Evolutionary conservation across 2,888 invertebrate species (phyloP).

Genomic region (Drosophila meridionalis): DNA sequence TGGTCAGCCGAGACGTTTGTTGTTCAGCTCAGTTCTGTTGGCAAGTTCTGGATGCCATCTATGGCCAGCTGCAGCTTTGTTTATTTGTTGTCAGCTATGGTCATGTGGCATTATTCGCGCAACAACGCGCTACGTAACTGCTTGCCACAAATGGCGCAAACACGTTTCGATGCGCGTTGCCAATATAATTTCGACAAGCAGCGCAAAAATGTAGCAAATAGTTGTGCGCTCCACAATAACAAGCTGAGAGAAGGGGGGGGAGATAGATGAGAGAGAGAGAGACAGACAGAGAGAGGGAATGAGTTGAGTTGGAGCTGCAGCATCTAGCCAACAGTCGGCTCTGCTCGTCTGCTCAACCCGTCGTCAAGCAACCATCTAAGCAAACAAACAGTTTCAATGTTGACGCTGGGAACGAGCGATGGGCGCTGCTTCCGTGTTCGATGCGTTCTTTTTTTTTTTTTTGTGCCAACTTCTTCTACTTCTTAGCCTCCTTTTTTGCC

Average conservation of each 20-base stretch:
- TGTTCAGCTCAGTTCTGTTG: not conserved
- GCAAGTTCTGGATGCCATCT: slow-evolving; percentile 24
- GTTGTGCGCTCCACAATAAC: slow-evolving; percentile 37
- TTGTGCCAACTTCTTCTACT: not conserved
- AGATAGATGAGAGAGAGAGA: not conserved
- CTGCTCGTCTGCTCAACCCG: slow-evolving; percentile 14
- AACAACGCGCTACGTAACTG: slow-evolving; percentile 43
- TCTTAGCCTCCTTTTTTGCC: slow-evolving; percentile 12
- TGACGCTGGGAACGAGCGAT: slow-evolving; percentile 34
- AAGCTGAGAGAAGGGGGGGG: not conserved
- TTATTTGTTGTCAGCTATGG: slow-evolving; percentile 36
- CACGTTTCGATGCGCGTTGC: slow-evolving; percentile 53
- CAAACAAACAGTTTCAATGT: slow-evolving; percentile 61
- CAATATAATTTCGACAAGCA: slow-evolving; percentile 58
- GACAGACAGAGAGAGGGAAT: not conserved
- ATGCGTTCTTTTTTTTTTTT: slow-evolving; percentile 9
- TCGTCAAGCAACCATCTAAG: slow-evolving; percentile 30
- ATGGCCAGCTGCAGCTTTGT: slow-evolving; percentile 29
- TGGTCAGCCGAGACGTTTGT: not conserved
- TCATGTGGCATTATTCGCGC: slow-evolving; percentile 44
- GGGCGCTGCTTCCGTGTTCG: slow-evolving; percentile 61
- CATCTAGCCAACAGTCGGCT: not conserved
- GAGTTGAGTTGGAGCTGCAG: not conserved
- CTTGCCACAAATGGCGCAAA: slow-evolving; percentile 65
- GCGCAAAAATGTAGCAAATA: slow-evolving; percentile 56